These are phyloP conservation scores for Porites lobata DNA, from an alignment of 92 coral and sea anemone species.

Conservation along the genomic window DNA sequence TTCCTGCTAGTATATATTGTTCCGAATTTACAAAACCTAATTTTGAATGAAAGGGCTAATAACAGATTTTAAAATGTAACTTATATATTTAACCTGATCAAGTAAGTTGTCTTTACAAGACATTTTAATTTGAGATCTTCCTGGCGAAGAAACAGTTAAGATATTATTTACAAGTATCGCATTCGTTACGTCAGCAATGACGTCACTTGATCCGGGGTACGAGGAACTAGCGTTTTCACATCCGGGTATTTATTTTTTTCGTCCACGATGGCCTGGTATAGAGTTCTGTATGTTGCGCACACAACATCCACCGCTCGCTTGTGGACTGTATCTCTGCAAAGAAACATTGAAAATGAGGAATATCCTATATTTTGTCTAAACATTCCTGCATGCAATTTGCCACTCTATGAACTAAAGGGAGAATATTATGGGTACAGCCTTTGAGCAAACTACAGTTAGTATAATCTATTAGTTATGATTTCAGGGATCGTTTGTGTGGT, in stretches of 20 bases:
- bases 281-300: constrained; percentile 86
- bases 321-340: constrained; percentile 93
- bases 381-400: no score
- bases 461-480: no score
- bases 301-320: constrained; percentile 97
- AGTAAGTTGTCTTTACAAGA: not conserved
- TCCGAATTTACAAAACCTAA: no score
- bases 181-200: constrained; percentile 80
- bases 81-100: not conserved
- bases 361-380: no score
- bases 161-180: not conserved
- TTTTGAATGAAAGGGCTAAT: no score
- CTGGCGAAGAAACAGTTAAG: no score
- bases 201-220: constrained; percentile 97
- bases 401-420: no score
- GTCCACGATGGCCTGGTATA: constrained; percentile 82
- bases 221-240: constrained; percentile 82
- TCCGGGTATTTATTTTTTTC: constrained; percentile 90
- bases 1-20: no score
- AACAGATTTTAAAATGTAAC: no score
- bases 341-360: not conserved
- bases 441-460: no score
- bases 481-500: no score
- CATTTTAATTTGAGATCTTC: not conserved
- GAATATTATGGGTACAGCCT: no score